Evolutionary conservation across 2,888 invertebrate species (phyloP), one percentile per base, ranked within the genome.

Genomic region (Pocota personata): DNA sequence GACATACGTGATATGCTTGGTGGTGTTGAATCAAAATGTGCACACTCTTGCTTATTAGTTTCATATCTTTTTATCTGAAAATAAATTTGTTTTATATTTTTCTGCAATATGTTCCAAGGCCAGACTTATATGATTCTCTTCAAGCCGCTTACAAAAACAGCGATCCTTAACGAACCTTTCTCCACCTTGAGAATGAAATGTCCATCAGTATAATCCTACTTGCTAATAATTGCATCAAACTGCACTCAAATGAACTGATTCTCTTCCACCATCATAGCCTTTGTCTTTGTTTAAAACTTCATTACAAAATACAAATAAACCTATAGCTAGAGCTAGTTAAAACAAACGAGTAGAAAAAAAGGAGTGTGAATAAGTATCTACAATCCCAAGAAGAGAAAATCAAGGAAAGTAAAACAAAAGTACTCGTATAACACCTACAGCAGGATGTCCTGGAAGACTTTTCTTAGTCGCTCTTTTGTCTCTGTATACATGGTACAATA

Each of bases 371-470:
- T 27, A 30, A 32, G 10, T n/a, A n/a, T n/a, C n/a, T 21, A 24
- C 8, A 43, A 27, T 62, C 4, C 3, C 10, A 24, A 55, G 14
- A 64, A 16, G 16, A 30, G 58, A 5, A 69, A 27, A 37, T 46
- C 8, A 2, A 10, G 35, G 8, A 64, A 64, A 21, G 5, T 50
- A 27, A 57, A 69, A 50, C 60, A 72, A 62, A 83, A 73, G 67
- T 75, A n/a, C n/a, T n/a, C n/a, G n/a, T n/a, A 64, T 75, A 50
- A 57, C 73, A 84, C 73, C 73, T 79, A 27, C 79, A 84, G 83
- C 79, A 84, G 83, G 83, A 84, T 46, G 75, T 84, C 83, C 73
- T 73, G 46, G 24, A 55, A 48, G 73, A 64, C 5, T 72, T 14
- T 14, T 57, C 10, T 32, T 24, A 5, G 32, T 46, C 21, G 5